phyloP scores from a whole-genome alignment of 2,113 vertebrate genomes.

The Silurus meridionalis region DNA sequence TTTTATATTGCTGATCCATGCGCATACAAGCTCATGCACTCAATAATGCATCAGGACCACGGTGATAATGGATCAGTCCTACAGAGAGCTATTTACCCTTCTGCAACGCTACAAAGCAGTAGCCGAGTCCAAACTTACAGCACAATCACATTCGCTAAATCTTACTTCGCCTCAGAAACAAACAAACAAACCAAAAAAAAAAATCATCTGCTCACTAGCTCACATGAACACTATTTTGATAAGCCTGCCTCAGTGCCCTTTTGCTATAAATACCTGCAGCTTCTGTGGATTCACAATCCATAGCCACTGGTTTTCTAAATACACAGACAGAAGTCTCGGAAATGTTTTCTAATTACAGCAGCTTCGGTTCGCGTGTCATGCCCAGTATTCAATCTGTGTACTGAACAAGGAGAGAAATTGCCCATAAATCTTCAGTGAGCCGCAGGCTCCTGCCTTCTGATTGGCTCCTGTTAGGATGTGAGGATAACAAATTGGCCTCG shows the following conservation, averaged over 20 bases:
- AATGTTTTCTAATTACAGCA: slow-evolving; percentile 52
- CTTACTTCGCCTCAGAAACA: neutral
- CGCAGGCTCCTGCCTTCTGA: slow-evolving; percentile 48
- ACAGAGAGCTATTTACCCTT: slow-evolving; percentile 2
- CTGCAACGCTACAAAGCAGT: neutral
- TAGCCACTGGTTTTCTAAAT: slow-evolving; percentile 33
- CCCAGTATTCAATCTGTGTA: slow-evolving; percentile 45
- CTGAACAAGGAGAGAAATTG: slow-evolving; percentile 27
- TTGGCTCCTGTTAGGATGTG: slow-evolving; percentile 54
- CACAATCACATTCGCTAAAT: neutral
- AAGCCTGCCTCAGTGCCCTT: slow-evolving; percentile 22
- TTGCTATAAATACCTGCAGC: slow-evolving; percentile 13
- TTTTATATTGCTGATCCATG: neutral
- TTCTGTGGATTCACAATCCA: slow-evolving; percentile 17
- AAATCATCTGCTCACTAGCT: slow-evolving; percentile 27
- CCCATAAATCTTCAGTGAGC: slow-evolving; percentile 49
- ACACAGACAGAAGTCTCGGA: slow-evolving; percentile 41
- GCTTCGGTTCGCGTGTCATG: slow-evolving; percentile 32
- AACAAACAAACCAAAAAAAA: neutral
- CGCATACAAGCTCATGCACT: neutral
- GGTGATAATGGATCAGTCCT: neutral
- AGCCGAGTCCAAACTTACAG: neutral
- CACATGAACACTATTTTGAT: neutral
- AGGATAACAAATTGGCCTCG: slow-evolving; percentile 56
- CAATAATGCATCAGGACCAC: slow-evolving; percentile 12